These are phyloP conservation scores for Myiothlypis chrysogaster DNA, from an alignment of 2,797 vertebrate species.

Conservation along the genomic window DNA sequence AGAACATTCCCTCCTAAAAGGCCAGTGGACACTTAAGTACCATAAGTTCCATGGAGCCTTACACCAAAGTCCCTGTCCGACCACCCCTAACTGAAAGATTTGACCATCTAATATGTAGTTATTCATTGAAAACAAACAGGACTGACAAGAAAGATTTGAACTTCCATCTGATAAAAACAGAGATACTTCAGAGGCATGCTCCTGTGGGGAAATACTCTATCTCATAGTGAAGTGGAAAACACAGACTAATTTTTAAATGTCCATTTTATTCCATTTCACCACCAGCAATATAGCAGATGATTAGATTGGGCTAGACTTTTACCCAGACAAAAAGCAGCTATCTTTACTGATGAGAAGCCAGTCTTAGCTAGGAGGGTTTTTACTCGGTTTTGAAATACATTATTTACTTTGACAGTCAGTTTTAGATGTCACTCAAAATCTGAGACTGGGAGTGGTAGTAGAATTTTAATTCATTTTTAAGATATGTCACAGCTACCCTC, in stretches of 20 bases:
- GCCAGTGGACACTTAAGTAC: background rate
- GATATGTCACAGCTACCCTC: background rate
- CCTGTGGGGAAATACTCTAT: background rate
- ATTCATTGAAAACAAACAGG: background rate
- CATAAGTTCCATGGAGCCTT: background rate
- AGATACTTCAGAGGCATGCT: background rate
- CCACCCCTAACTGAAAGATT: background rate
- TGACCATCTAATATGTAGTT: background rate
- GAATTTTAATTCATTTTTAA: conserved; percentile 34
- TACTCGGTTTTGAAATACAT: background rate
- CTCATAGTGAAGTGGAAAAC: background rate
- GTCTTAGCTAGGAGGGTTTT: background rate
- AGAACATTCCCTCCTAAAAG: background rate
- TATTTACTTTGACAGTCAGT: conserved; percentile 4
- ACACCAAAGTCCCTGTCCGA: background rate
- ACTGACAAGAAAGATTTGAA: background rate
- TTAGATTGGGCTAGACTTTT: background rate
- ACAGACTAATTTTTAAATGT: background rate
- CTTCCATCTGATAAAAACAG: background rate
- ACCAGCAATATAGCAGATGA: background rate
- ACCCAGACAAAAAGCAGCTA: background rate
- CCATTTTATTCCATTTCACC: background rate
- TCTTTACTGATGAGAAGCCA: background rate
- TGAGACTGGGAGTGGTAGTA: background rate
- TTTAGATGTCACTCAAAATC: conserved; percentile 23